Base-by-base conservation (phyloP, 2,113 vertebrate species). In the Fulica atra region DNA sequence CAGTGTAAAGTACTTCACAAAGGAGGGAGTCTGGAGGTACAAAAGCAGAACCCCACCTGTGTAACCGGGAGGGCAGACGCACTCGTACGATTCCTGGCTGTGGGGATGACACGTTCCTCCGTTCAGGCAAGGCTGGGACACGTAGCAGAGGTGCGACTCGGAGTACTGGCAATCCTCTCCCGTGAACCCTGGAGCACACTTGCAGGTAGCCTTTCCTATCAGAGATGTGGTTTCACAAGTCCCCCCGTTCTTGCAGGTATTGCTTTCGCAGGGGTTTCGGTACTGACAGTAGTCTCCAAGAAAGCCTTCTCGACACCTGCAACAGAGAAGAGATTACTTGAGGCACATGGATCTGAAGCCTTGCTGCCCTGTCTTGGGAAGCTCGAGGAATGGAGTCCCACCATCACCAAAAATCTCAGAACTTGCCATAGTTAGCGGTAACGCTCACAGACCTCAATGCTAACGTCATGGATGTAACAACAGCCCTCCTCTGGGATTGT, bases 231-330 rank as follows among this genome's bases (percentile, higher is more conserved):
- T 97, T 94, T 98, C 98, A 28, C 99, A 99, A 53, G 98, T 99
- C 20, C 99, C 99, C 65, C 99, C 98, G 2, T 99, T 99, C 89
- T 97, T 97, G 93, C 99, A 99, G 96, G 97, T 98, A 16, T 97
- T 97, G 60, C 98, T 98, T 60, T 98, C 98, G 53, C 99, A 99
- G 18, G 98, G 99, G 95, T 99, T 98, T 77, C 97, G 98, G 95
- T 99, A 98, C 56, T 99, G 99, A 86, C 99, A 99, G 94, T 99
- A 99, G 70, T 99, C 98, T 66, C 99, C 99, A 91, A 99, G 95
- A 91, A 98, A 99, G 81, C 99, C 99, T 53, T 98, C 97, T 17
- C 96, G 97, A 97, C 99, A 99, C 96, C 99, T 99, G 96, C 35
- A 97, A 86, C 42, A 51, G 78, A 91, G 72, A 66, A 94, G 28